A percentile compares a stretch with the other conserved stretches of the same genome.
Evolutionary conservation across 2,113 vertebrate genomes (phyloP).

Genomic region (Hoplias malabaricus): DNA sequence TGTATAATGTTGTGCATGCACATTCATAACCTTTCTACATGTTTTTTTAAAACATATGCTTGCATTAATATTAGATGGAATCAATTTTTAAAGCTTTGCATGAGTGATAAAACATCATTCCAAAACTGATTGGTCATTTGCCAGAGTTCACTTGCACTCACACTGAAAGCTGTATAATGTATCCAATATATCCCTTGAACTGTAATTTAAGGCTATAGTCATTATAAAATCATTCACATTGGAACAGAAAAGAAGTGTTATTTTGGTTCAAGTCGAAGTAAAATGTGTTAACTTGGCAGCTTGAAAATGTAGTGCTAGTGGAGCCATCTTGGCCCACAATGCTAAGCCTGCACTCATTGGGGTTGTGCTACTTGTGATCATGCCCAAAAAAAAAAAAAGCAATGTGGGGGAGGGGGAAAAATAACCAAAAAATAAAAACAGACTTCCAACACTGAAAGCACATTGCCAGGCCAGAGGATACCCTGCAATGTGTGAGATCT

Average conservation of each 20-base stretch:
- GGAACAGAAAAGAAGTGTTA: constrained; percentile 17
- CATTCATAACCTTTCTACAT: no score
- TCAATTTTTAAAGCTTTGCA: not conserved
- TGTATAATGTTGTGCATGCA: no score
- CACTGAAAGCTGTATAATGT: no score
- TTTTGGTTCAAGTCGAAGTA: constrained; percentile 29
- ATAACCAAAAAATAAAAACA: constrained; percentile 19
- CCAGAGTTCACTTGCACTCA: not conserved
- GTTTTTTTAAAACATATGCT: no score
- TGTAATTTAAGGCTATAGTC: not conserved
- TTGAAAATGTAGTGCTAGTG: not conserved
- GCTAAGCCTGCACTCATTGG: not conserved
- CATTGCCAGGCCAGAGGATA: not conserved
- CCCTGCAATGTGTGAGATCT: not conserved
- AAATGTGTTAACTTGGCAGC: constrained; percentile 5
- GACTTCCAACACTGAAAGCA: not conserved
- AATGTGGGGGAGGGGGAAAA: no score
- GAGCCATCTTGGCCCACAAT: constrained; percentile 15
- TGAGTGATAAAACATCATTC: not conserved
- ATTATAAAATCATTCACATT: not conserved
- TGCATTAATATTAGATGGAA: not conserved
- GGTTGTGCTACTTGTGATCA: constrained; percentile 6
- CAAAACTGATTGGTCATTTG: not conserved
- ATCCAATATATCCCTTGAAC: not conserved
- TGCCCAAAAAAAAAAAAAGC: not conserved